Evolutionary conservation across 2,113 vertebrate species (phyloP).

Genomic region (Dasyurus viverrinus): DNA sequence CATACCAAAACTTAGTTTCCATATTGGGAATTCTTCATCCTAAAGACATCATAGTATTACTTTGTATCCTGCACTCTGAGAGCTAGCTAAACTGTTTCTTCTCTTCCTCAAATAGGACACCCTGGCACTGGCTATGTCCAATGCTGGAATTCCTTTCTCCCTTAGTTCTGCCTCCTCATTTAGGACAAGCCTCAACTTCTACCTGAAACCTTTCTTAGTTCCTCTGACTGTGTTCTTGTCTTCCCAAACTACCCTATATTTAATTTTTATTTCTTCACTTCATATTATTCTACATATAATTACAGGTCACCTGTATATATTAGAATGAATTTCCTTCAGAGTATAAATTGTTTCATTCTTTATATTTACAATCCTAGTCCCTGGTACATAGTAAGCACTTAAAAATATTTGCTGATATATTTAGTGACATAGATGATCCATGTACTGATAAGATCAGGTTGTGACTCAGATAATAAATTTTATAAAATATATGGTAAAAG

Average conservation of each 20-base stretch:
- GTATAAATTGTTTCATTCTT: neutral
- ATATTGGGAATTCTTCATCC: neutral
- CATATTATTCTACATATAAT: neutral
- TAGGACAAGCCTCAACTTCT: neutral
- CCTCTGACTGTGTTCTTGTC: neutral
- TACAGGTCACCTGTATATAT: neutral
- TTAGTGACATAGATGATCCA: neutral
- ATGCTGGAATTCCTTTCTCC: neutral
- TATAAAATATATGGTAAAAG: neutral
- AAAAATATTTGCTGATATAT: neutral
- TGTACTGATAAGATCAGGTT: neutral
- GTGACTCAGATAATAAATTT: neutral
- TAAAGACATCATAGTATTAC: neutral
- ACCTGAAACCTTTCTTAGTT: neutral
- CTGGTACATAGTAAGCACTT: neutral
- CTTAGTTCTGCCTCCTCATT: neutral
- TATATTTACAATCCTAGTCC: neutral
- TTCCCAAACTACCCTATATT: neutral
- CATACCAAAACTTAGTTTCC: neutral
- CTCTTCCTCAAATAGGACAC: neutral
- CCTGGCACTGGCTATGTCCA: neutral
- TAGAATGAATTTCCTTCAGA: neutral
- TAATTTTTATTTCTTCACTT: neutral
- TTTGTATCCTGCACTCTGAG: neutral
- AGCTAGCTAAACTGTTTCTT: neutral